These are phyloP conservation scores for Netelia virgata DNA, from an alignment of 2,888 invertebrate genomes.

Conservation along the genomic window DNA sequence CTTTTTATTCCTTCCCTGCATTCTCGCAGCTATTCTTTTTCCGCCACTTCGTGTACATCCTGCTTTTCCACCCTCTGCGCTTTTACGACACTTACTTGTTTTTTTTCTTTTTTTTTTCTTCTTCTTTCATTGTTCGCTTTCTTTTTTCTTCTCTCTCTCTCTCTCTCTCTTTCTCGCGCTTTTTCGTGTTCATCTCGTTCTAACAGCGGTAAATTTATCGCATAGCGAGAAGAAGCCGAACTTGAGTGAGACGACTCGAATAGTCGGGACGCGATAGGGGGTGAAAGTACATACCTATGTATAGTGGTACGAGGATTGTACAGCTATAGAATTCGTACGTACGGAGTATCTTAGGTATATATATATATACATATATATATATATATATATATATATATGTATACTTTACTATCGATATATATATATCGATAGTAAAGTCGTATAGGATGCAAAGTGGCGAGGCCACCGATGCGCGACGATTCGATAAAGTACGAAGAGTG, in stretches of 20 bases:
- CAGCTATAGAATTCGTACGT: neutral
- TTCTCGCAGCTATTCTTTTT: slow-evolving; percentile 45
- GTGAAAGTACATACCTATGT: slow-evolving; percentile 13
- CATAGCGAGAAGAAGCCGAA: slow-evolving; percentile 44
- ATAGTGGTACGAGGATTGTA: neutral
- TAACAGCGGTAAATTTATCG: slow-evolving; percentile 54
- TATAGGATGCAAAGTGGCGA: slow-evolving; percentile 58
- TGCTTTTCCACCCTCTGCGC: slow-evolving; percentile 37
- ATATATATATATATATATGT: slow-evolving; percentile 30
- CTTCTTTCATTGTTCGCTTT: slow-evolving; percentile 19
- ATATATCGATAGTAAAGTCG: slow-evolving; percentile 39
- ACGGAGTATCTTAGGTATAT: neutral
- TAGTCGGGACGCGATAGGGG: slow-evolving; percentile 42
- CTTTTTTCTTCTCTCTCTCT: slow-evolving; percentile 22
- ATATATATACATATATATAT: slow-evolving; percentile 22
- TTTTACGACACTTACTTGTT: slow-evolving; percentile 43
- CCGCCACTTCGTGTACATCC: slow-evolving; percentile 36
- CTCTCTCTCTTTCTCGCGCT: slow-evolving; percentile 9
- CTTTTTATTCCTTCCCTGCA: slow-evolving; percentile 19
- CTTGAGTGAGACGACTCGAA: slow-evolving; percentile 50
- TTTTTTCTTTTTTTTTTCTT: slow-evolving; percentile 4
- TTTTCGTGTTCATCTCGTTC: slow-evolving; percentile 28
- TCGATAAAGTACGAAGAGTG: slow-evolving; percentile 63
- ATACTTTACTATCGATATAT: too few relatives aligned
- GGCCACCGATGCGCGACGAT: slow-evolving; percentile 59